Evolutionary conservation across 2,113 vertebrate species (phyloP), one percentile per base, ranked within the genome.

Genomic region (Epinephelus lanceolatus): DNA sequence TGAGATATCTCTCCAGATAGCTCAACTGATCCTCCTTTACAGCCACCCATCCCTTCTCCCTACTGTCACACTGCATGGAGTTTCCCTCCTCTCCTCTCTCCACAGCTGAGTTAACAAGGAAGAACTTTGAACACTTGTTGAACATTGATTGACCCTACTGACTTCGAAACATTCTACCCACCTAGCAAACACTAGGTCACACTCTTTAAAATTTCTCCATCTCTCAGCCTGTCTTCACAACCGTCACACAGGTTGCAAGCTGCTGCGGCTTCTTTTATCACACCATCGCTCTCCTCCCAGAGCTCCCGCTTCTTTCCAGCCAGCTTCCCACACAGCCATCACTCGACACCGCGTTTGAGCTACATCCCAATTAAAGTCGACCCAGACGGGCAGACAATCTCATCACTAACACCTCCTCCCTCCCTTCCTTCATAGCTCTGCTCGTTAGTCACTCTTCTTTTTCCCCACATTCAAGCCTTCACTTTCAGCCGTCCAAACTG

Each of bases 261-360:
- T 67, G 63, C 76, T 2, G 42, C 72, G 49, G n/a, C 70, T 81
- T 84, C 76, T 79, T 85, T 82, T 76, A 76, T 89, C 57, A 21
- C 4, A 2, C 66, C 67, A 30, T 76, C 74, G 25, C 6, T 80
- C 73, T 83, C 61, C 51, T 88, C 84, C 70, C 63, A 74, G 63
- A 71, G 78, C 73, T 83, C 21, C 56, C n/a, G 37, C 72, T 27
- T 73, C 66, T 72, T 83, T 81, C 65, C 69, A 59, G 71, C 78
- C 79, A 72, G 72, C 88, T 89, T 89, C 91, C 86, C 87, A 90
- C 89, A 84, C 84, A 90, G 71, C 80, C 86, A 75, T 92, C 91
- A 71, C 60, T 86, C 72, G 12, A 76, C 73, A 68, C 73, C 13
- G 57, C 75, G 59, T 86, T 81, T 85, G 63, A 86, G 80, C 85